Conservation (phyloP, 92 coral and sea anemone species). For the Chrysogorgia sp. region DNA sequence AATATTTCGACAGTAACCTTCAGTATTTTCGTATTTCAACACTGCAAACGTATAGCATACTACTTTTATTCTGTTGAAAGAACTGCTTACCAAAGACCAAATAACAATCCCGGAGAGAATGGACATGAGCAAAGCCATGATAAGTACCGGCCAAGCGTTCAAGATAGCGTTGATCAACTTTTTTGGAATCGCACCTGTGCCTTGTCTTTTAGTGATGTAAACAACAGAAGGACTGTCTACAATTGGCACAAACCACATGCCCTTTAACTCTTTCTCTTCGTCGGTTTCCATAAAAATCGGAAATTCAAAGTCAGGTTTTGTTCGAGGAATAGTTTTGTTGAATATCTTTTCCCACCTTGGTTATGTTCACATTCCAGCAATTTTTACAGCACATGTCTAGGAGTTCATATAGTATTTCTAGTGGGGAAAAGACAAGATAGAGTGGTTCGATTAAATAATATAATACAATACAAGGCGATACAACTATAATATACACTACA, state of each 20-base stretch:
- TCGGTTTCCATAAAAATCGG: neutral
- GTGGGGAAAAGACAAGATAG: neutral
- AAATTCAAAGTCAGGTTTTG: neutral
- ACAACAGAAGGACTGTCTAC: conserved; percentile 18
- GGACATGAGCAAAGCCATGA: conserved; percentile 74
- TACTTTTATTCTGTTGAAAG: neutral
- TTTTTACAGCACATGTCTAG: neutral
- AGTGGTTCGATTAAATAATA: too few relatives aligned
- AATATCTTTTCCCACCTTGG: neutral
- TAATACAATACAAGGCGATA: too few relatives aligned
- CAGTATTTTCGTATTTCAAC: too few relatives aligned
- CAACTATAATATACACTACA: too few relatives aligned
- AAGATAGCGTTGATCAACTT: conserved; percentile 66
- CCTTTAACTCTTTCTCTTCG: neutral
- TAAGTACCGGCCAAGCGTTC: conserved; percentile 88
- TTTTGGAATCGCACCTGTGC: conserved; percentile 54
- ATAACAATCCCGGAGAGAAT: conserved; percentile 75
- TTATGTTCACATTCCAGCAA: conserved; percentile 26
- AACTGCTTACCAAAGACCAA: conserved; percentile 74
- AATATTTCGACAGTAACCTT: too few relatives aligned
- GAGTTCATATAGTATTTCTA: neutral
- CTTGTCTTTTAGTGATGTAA: conserved; percentile 33
- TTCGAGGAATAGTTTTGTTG: neutral
- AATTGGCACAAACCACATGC: neutral
- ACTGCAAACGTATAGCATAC: too few relatives aligned